Base-by-base conservation (phyloP, 2,888 invertebrate species). In the Sarcophaga caerulescens region DNA sequence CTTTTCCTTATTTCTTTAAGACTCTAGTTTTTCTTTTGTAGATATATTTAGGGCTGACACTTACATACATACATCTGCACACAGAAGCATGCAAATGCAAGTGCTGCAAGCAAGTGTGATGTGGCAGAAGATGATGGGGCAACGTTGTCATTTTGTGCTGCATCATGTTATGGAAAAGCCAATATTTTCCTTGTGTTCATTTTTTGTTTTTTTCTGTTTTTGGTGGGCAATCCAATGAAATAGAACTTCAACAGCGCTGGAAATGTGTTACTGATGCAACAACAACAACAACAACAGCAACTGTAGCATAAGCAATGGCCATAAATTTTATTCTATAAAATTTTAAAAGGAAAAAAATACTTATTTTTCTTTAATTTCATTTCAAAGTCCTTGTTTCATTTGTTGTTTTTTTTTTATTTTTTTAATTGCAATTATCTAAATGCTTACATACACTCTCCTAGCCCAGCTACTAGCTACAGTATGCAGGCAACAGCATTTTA, bases 131-230 rank as follows among this genome's bases (percentile, higher is more conserved):
- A 44, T 57, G 74, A 66, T 80, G 65, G 79, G 65, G 82, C 73
- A 80, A 83, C 66, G 73, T 81, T 77, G 81, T 81, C 83, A 86
- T 81, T 84, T 86, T 83, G 81, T 86, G 83, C 83, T 83, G 81
- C 80, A 83, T 62, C 71, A 52, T 17, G 70, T 70, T 57, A 62
- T 77, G 80, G 80, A 65, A 75, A 71, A 35, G 59, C 81, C 62
- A 77, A 76, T 65, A 52, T 59, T 71, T 66, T 47, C 25, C 5
- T 45, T 57, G 57, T 17, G 57, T 63, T 80, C 35, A 35, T 14
- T 62, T 68, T 65, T 70, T 66, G 4, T 14, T 65, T 63, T 62
- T 17, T 74, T 4, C 0, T 44, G 19, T 14, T 52, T 62, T 10
- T 69, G 62, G 62, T 81, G 19, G 44, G 69, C 68, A 59, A 75